A percentile compares a stretch with the other conserved stretches of the same genome.
Evolutionary conservation across 2,797 vertebrate species (phyloP).

Genomic region (Percopsis omiscomaycus): DNA sequence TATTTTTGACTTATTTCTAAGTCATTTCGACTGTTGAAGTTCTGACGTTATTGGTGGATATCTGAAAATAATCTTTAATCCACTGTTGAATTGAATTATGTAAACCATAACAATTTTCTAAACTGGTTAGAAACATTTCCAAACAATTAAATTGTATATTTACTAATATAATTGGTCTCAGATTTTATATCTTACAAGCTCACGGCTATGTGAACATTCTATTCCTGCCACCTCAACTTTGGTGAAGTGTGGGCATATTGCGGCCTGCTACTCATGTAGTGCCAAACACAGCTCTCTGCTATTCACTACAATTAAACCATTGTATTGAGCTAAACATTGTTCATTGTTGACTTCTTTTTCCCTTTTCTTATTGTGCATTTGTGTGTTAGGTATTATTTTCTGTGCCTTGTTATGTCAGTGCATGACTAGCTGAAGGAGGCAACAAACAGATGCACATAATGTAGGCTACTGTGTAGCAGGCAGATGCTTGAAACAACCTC

Average conservation of each 20-base stretch:
- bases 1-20: too few species aligned
- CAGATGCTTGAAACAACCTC: neutral
- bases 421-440: neutral
- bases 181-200: neutral
- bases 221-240: conserved; percentile 21
- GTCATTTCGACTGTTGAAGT: too few species aligned
- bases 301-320: neutral
- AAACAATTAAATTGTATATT: too few species aligned
- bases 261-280: neutral
- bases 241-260: conserved; percentile 2
- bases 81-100: too few species aligned
- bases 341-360: too few species aligned
- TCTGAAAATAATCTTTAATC: too few species aligned
- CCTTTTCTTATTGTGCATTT: too few species aligned
- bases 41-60: too few species aligned
- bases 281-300: neutral
- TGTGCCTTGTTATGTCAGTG: neutral
- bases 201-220: conserved; percentile 27
- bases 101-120: too few species aligned
- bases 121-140: too few species aligned
- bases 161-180: too few species aligned
- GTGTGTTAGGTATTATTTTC: neutral
- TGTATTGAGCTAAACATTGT: neutral
- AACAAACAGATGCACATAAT: neutral
- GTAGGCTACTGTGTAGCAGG: neutral